Evolutionary conservation across 2,888 invertebrate genomes (phyloP).

Genomic region (Chrysina gloriosa): DNA sequence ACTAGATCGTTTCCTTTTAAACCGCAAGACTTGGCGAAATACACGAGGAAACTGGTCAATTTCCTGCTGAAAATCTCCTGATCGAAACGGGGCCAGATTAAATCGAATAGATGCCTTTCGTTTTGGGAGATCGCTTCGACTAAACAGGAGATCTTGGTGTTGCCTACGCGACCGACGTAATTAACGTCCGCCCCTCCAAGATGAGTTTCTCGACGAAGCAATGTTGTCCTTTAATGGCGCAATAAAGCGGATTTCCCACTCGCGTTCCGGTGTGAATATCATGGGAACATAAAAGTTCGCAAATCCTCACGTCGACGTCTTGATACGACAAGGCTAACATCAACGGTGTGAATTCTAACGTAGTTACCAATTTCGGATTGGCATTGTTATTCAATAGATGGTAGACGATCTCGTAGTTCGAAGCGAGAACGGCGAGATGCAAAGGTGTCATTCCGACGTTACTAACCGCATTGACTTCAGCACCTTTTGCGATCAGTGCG

Average conservation of each 20-base stretch:
- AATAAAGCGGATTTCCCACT: conserved; percentile 13
- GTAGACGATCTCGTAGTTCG: conserved; percentile 4
- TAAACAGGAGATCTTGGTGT: not conserved
- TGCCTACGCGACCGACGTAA: not conserved
- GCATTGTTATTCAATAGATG: conserved; percentile 2
- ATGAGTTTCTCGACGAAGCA: not conserved
- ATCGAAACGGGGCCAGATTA: conserved; percentile 14
- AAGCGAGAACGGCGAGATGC: conserved; percentile 12
- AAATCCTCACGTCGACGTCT: conserved; percentile 15
- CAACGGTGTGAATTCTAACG: conserved; percentile 12
- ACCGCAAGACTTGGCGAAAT: not conserved
- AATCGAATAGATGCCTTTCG: conserved; percentile 2
- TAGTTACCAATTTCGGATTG: not conserved
- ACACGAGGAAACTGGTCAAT: not conserved
- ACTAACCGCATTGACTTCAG: conserved; percentile 12
- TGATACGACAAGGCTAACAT: conserved; percentile 19
- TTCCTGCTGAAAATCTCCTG: not conserved
- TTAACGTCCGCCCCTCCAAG: conserved; percentile 15
- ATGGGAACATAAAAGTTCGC: conserved; percentile 2
- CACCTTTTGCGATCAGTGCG: conserved; percentile 1
- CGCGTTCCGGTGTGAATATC: conserved; percentile 7
- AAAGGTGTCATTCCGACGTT: conserved; percentile 8
- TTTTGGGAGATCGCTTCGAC: conserved; percentile 5
- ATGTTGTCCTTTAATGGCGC: conserved; percentile 20
- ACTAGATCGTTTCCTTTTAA: conserved; percentile 18